phyloP scores from a whole-genome alignment of 2,797 vertebrate genomes.

The Phoeniculus purpureus region DNA sequence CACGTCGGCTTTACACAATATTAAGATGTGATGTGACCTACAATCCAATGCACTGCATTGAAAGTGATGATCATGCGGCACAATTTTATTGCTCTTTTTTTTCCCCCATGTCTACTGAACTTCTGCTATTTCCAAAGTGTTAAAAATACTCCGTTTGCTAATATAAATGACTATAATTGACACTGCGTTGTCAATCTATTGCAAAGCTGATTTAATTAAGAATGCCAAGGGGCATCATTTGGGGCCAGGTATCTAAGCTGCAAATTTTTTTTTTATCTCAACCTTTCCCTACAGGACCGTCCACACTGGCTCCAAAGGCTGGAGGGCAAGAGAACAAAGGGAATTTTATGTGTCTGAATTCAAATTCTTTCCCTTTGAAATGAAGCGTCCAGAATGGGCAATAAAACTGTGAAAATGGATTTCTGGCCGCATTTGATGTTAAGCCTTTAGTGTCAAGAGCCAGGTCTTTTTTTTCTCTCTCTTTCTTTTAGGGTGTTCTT shows the following conservation, averaged over 20 bases:
- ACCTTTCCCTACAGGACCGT: slow-evolving; percentile 85
- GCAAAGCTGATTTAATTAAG: slow-evolving; percentile 90
- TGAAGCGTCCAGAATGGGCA: slow-evolving; percentile 89
- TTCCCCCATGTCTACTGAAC: slow-evolving; percentile 6
- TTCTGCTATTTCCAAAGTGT: slow-evolving; percentile 61
- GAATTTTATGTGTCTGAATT: slow-evolving; percentile 87
- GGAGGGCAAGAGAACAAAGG: slow-evolving; percentile 96
- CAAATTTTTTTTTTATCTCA: slow-evolving; percentile 88
- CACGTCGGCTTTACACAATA: background rate
- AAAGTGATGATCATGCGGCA: slow-evolving; percentile 22
- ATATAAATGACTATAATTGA: slow-evolving; percentile 95
- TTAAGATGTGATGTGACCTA: slow-evolving; percentile 44
- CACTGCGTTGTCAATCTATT: slow-evolving; percentile 84
- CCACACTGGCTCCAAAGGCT: slow-evolving; percentile 90
- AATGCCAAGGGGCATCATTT: slow-evolving; percentile 92
- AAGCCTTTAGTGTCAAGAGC: slow-evolving; percentile 94
- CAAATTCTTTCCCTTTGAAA: slow-evolving; percentile 90
- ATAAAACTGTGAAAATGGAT: slow-evolving; percentile 95
- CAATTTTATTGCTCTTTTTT: slow-evolving; percentile 26
- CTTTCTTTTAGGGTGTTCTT: background rate
- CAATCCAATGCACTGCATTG: background rate
- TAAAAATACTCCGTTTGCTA: slow-evolving; percentile 78
- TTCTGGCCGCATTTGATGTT: slow-evolving; percentile 96
- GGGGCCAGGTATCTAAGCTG: slow-evolving; percentile 88
- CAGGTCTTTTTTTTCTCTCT: slow-evolving; percentile 71